phyloP scores from a whole-genome alignment of 2,113 vertebrate species.

The Mesoclemmys tuberculata region DNA sequence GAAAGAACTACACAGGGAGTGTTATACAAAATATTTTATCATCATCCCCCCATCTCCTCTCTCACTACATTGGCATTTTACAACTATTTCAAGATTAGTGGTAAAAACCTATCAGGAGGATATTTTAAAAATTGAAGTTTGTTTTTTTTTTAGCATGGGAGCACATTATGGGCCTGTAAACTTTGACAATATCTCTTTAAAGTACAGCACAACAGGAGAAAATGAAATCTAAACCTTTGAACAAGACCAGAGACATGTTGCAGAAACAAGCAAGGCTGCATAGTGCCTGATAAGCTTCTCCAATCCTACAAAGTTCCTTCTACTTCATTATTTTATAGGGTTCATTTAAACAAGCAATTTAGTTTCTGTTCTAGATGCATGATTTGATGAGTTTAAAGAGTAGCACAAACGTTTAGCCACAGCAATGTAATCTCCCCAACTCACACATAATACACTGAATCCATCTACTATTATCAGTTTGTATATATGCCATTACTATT shows the following conservation, averaged over 20 bases:
- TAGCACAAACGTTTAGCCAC: neutral
- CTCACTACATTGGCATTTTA: neutral
- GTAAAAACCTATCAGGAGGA: neutral
- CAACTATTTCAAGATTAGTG: neutral
- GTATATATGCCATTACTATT: neutral
- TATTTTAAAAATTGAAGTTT: neutral
- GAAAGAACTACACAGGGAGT: neutral
- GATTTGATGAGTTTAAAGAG: constrained; percentile 36
- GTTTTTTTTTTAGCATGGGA: neutral
- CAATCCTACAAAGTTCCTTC: constrained; percentile 47
- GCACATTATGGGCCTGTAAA: neutral
- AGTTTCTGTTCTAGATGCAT: neutral
- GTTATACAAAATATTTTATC: neutral
- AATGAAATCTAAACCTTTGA: constrained; percentile 24
- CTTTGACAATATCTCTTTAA: neutral
- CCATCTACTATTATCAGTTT: neutral
- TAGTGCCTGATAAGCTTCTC: constrained; percentile 52
- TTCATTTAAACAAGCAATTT: constrained; percentile 64
- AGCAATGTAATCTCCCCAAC: constrained; percentile 9
- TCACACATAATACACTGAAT: neutral
- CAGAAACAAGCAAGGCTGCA: constrained; percentile 45
- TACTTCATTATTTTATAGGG: constrained; percentile 42
- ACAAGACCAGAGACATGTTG: constrained; percentile 29
- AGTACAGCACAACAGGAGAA: constrained; percentile 20
- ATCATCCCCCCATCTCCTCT: fast-evolving